A percentile compares a stretch with the other conserved stretches of the same genome.
phyloP scores from a whole-genome alignment of 2,797 vertebrate species.

The Neopelma chrysocephalum region DNA sequence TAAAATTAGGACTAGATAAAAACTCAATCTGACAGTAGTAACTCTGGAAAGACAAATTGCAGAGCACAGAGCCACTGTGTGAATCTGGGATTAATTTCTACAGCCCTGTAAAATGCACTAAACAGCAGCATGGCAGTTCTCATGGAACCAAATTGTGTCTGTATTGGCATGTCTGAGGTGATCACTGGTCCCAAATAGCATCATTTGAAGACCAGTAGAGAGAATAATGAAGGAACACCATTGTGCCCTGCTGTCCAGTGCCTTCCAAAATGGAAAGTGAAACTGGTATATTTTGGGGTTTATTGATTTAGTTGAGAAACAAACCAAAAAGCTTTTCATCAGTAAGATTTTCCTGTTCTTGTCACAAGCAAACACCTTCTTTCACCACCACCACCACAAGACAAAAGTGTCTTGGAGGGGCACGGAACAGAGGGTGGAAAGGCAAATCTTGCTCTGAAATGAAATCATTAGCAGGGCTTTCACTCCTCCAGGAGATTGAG shows the following conservation, averaged over 20 bases:
- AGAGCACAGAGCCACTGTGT: neutral
- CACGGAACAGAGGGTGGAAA: neutral
- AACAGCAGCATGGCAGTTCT: constrained; percentile 56
- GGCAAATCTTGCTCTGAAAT: neutral
- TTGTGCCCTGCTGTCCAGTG: constrained; percentile 13
- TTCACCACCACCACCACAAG: neutral
- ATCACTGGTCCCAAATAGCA: constrained; percentile 40
- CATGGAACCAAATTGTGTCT: constrained; percentile 55
- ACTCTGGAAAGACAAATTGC: constrained; percentile 56
- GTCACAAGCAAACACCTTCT: constrained; percentile 18
- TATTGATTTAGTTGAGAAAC: constrained; percentile 26
- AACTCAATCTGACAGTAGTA: constrained; percentile 62
- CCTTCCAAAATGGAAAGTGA: constrained; percentile 19
- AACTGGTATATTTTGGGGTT: constrained; percentile 9
- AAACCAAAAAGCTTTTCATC: constrained; percentile 37
- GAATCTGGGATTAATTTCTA: constrained; percentile 66
- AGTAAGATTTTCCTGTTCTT: constrained; percentile 11
- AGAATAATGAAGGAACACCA: constrained; percentile 32
- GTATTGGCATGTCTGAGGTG: constrained; percentile 48
- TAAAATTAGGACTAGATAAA: constrained; percentile 69
- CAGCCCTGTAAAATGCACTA: constrained; percentile 50
- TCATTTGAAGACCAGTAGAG: constrained; percentile 21
- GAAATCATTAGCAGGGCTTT: neutral
- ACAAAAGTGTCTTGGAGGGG: neutral
- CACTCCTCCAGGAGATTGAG: neutral